A percentile compares a stretch with the other conserved stretches of the same genome.
phyloP scores from a whole-genome alignment of 2,888 invertebrate species.

The Noctua janthe region DNA sequence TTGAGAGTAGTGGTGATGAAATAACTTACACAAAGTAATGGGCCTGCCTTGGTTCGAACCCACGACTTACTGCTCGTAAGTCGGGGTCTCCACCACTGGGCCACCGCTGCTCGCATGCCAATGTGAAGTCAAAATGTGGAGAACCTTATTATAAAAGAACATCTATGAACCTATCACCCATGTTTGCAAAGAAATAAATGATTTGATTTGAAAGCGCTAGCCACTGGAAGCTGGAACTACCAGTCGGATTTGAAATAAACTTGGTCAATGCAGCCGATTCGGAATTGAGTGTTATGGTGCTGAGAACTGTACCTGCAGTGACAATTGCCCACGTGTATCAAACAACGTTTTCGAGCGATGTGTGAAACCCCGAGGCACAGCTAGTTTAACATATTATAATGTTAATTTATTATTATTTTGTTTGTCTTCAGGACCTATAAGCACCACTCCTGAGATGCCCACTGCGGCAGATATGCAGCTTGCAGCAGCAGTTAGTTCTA shows the following conservation, averaged over 20 bases:
- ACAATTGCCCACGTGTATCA: too few relatives aligned
- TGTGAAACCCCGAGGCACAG: not conserved
- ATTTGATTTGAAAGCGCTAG: not conserved
- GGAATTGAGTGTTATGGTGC: not conserved
- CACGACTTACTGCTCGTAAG: too few relatives aligned
- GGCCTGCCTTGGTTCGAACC: too few relatives aligned
- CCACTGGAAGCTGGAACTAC: too few relatives aligned
- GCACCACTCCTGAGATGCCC: conserved; percentile 88
- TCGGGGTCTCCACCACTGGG: too few relatives aligned
- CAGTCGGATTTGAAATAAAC: not conserved
- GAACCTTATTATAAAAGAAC: too few relatives aligned
- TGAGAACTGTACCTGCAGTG: not conserved
- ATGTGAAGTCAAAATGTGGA: too few relatives aligned
- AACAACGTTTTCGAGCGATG: not conserved
- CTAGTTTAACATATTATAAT: not conserved
- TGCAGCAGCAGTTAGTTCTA: conserved; percentile 85
- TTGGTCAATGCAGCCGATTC: not conserved
- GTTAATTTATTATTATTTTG: not conserved
- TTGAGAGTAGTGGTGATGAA: too few relatives aligned
- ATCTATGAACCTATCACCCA: too few relatives aligned
- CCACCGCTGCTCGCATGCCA: too few relatives aligned
- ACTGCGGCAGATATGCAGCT: conserved; percentile 88
- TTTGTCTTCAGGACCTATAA: conserved; percentile 83
- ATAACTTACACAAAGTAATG: too few relatives aligned
- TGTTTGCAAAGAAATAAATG: too few relatives aligned